phyloP scores from a whole-genome alignment of 2,797 vertebrate genomes.

The Pempheris klunzingeri region DNA sequence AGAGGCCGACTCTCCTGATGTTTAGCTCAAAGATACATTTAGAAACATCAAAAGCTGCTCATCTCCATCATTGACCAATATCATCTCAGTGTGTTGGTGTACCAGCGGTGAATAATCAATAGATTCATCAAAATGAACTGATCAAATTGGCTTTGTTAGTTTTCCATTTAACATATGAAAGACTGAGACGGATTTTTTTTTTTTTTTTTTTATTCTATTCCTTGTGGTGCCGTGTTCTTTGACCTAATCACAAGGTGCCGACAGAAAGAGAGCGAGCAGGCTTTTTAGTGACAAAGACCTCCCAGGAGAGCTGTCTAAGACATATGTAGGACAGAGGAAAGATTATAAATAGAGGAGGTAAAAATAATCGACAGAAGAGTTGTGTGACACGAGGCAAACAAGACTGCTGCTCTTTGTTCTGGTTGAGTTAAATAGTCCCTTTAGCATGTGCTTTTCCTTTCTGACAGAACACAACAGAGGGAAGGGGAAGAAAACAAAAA shows the following conservation, averaged over 20 bases:
- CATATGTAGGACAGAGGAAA: conserved; percentile 81
- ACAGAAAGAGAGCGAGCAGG: conserved; percentile 70
- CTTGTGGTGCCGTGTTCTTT: conserved; percentile 32
- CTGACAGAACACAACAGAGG: conserved; percentile 48
- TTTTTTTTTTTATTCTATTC: no score
- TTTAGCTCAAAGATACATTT: not conserved
- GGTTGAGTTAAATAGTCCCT: conserved; percentile 49
- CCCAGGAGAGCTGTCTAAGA: conserved; percentile 69
- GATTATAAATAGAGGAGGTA: conserved; percentile 83
- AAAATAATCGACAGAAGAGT: conserved; percentile 78
- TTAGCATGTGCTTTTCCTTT: conserved; percentile 47
- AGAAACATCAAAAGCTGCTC: not conserved
- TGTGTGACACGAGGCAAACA: conserved; percentile 64
- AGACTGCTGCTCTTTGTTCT: conserved; percentile 58
- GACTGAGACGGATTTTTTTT: not conserved
- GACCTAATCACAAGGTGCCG: conserved; percentile 68
- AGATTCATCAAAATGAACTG: not conserved
- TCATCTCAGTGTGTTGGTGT: not conserved
- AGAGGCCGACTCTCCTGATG: not conserved
- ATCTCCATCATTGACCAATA: not conserved
- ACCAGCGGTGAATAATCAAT: not conserved
- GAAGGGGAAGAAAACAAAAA: conserved; percentile 36
- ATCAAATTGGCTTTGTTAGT: not conserved
- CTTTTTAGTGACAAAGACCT: conserved; percentile 74
- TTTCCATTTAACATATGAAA: conserved; percentile 25